phyloP scores from a whole-genome alignment of 2,797 vertebrate species.

The Pantherophis vulpinus region DNA sequence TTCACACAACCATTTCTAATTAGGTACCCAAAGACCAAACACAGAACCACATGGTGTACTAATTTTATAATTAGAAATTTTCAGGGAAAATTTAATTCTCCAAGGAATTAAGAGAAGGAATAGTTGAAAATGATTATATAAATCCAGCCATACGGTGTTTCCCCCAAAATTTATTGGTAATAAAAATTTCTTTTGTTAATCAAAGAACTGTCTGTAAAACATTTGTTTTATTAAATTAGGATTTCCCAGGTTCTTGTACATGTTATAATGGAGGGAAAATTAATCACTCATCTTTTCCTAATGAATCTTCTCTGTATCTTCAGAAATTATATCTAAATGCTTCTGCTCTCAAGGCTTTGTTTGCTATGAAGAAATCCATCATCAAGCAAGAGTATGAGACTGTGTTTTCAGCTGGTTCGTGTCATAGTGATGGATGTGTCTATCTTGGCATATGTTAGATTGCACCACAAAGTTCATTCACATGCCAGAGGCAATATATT shows the following conservation, averaged over 20 bases:
- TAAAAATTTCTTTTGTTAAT: neutral
- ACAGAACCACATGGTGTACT: slow-evolving; percentile 14
- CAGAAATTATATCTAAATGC: slow-evolving; percentile 5
- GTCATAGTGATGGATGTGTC: neutral
- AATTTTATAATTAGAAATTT: slow-evolving; percentile 20
- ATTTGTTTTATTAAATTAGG: neutral
- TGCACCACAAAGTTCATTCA: slow-evolving; percentile 1
- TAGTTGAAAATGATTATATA: neutral
- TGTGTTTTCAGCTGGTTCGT: slow-evolving; percentile 2
- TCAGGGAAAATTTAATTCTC: neutral
- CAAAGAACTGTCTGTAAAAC: neutral
- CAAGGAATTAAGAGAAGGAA: neutral
- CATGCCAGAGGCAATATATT: neutral
- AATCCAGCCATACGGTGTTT: too few relatives aligned
- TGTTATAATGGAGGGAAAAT: neutral
- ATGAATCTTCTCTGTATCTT: neutral
- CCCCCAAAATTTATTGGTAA: neutral
- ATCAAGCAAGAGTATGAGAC: neutral
- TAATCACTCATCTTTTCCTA: neutral
- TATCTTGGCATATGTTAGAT: neutral
- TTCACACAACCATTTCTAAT: neutral
- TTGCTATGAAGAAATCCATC: slow-evolving; percentile 13
- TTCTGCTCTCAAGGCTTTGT: neutral
- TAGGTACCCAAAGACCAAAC: neutral
- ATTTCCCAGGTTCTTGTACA: neutral